Percentiles rank a stretch among this genome's conserved stretches.
phyloP scores from a whole-genome alignment of 2,797 vertebrate genomes.

The Semotilus atromaculatus region DNA sequence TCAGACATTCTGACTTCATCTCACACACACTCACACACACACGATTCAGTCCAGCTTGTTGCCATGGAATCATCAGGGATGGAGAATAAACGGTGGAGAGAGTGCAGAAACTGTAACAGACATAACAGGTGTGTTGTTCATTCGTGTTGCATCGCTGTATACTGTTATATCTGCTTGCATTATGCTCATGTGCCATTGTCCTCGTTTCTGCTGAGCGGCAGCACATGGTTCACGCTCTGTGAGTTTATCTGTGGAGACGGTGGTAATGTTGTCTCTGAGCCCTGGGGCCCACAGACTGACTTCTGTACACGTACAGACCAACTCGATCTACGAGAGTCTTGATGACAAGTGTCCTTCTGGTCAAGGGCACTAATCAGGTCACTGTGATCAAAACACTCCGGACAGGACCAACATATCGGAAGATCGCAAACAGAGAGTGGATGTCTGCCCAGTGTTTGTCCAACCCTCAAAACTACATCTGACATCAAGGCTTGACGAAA shows the following conservation, averaged over 20 bases:
- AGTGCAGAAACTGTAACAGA: slow-evolving; percentile 50
- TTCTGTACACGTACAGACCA: slow-evolving; percentile 65
- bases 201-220: slow-evolving; percentile 48
- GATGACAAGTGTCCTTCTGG: slow-evolving; percentile 57
- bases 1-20: slow-evolving; percentile 74
- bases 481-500: slow-evolving; percentile 37
- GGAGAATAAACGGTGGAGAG: slow-evolving; percentile 53
- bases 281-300: slow-evolving; percentile 45
- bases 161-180: slow-evolving; percentile 37
- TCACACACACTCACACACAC: slow-evolving; percentile 65
- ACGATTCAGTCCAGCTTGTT: slow-evolving; percentile 75
- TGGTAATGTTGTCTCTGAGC: slow-evolving; percentile 51
- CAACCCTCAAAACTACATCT: slow-evolving; percentile 47
- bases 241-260: slow-evolving; percentile 53
- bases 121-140: slow-evolving; percentile 38
- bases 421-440: slow-evolving; percentile 48
- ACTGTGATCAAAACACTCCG: slow-evolving; percentile 50
- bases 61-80: slow-evolving; percentile 72
- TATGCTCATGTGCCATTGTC: slow-evolving; percentile 37
- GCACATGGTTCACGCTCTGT: slow-evolving; percentile 50
- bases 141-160: slow-evolving; percentile 5
- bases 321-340: slow-evolving; percentile 33
- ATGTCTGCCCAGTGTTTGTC: slow-evolving; percentile 45
- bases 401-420: slow-evolving; percentile 50
- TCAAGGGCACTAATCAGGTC: slow-evolving; percentile 53